phyloP scores from a whole-genome alignment of 2,113 vertebrate species.

The Eulemur rufifrons region DNA sequence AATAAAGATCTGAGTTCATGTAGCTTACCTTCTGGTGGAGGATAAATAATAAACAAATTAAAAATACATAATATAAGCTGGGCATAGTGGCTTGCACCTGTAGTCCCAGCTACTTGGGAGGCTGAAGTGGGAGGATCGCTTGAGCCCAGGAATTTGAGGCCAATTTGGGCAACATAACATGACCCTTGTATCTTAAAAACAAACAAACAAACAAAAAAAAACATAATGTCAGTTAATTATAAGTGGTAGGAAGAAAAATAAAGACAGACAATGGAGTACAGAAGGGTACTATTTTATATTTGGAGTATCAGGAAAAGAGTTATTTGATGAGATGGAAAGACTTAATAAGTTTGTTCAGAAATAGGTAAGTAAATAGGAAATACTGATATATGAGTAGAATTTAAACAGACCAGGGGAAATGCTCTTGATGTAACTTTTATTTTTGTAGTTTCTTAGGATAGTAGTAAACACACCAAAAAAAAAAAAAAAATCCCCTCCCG shows the following conservation, averaged over 20 bases:
- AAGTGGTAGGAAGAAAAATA: not conserved
- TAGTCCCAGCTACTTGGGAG: no score
- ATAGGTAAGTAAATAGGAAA: not conserved
- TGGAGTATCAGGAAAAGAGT: not conserved
- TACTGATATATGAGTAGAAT: not conserved
- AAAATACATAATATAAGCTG: not conserved
- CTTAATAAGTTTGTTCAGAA: not conserved
- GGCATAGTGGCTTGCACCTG: no score
- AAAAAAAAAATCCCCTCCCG: not conserved
- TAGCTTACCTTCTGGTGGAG: not conserved
- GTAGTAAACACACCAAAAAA: not conserved
- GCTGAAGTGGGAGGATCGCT: no score
- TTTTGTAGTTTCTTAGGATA: not conserved
- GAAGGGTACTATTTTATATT: not conserved
- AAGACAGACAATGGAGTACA: not conserved
- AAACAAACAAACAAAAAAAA: no score
- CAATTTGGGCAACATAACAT: no score
- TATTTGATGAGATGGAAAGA: not conserved
- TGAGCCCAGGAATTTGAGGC: no score
- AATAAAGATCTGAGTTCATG: not conserved
- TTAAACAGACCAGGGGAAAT: not conserved
- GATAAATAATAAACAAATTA: not conserved
- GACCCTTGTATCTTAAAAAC: no score
- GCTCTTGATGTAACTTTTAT: not conserved
- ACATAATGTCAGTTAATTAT: not conserved